Base-by-base conservation (phyloP, 2,113 vertebrate species). In the Piaya cayana region DNA sequence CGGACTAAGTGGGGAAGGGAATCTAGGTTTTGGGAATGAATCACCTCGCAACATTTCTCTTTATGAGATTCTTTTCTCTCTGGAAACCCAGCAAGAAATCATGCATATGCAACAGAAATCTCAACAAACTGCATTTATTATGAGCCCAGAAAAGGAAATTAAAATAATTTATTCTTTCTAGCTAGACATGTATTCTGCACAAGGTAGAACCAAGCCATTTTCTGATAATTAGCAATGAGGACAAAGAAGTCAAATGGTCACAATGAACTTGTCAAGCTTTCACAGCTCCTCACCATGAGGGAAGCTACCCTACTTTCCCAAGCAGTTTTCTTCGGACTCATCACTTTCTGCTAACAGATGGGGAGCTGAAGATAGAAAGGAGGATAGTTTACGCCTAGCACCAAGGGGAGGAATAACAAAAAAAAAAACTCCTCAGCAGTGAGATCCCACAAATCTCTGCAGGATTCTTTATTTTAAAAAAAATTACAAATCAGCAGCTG, bases 341-440 rank as follows among this genome's bases (percentile, higher is more conserved):
- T 95, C 94, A 95, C 91, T 93, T 95, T 95, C 86, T 83, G 80
- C 82, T 93, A 96, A 95, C 95, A 97, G 95, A 97, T 97, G 96
- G 96, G 89, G 71, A 78, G 89, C 95, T 95, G 94, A 97, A 96
- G 94, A 97, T 97, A 95, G 95, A 93, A 95, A 84, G 70, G 60
- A 81, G 81, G n/a, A 93, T n/a, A 14, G 65, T 92, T 91, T 84
- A 87, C 52, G 86, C 96, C 83, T 88, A 87, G 83, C 77, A 93
- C 70, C 65, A 70, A 88, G 45, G 50, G 68, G 58, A 68, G 47
- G 23, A 5, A 49, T 49, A 49, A 49, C 47, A 12, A 20, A 15
- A 10, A 49, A 42, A 20, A 15, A 50, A 72, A 7, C n/a, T 9
- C 29, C 71, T 92, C 92, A 84, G 86, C 83, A 96, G 86, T 60